phyloP scores from a whole-genome alignment of 2,797 vertebrate genomes.

The Cuculus canorus region DNA sequence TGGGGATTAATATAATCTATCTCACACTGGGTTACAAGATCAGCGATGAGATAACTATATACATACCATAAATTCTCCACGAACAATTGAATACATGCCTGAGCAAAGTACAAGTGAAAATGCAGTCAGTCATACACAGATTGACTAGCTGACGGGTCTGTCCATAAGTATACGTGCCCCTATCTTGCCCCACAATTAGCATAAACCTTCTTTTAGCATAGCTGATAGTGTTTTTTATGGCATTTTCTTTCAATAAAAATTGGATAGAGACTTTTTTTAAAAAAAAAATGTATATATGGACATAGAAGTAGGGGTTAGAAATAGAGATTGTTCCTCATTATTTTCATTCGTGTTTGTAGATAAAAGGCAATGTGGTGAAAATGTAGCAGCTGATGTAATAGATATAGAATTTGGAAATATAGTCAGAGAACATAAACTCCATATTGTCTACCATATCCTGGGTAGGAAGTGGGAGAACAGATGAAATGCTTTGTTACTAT shows the following conservation, averaged over 20 bases:
- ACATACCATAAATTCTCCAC: neutral
- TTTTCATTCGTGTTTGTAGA: neutral
- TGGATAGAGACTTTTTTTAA: neutral
- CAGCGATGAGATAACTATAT: neutral
- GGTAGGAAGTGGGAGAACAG: neutral
- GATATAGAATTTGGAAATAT: neutral
- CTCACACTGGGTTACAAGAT: neutral
- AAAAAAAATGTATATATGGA: neutral
- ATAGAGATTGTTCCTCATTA: neutral
- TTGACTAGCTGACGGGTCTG: neutral
- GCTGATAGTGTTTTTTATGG: neutral
- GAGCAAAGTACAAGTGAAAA: neutral
- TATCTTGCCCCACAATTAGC: neutral
- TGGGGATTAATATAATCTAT: neutral
- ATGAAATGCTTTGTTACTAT: neutral
- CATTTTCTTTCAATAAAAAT: neutral
- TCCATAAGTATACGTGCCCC: neutral
- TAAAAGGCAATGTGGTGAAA: neutral
- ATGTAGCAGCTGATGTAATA: neutral
- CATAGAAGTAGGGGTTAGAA: neutral
- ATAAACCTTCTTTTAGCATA: neutral
- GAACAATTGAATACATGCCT: neutral
- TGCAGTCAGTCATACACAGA: neutral
- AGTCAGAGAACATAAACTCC: neutral
- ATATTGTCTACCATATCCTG: neutral